These are phyloP conservation scores for Nesometra sesokonis DNA, from an alignment of 35 echinoderm and acorn worm genomes.

Conservation along the genomic window DNA sequence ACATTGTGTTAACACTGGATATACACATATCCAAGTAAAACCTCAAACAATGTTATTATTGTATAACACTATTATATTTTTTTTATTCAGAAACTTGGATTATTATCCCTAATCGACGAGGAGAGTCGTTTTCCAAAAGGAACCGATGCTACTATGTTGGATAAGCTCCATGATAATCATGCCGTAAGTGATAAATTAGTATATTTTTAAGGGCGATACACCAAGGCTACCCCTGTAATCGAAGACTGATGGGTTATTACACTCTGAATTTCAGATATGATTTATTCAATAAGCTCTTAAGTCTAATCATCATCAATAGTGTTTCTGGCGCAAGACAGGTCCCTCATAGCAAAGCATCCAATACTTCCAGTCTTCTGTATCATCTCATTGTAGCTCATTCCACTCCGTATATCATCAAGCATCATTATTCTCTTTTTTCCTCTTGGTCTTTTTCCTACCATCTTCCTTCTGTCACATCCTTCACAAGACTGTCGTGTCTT, in stretches of 20 bases:
- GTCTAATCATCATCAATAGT: neutral
- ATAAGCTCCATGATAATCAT: constrained; percentile 80
- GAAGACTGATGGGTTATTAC: too few relatives aligned
- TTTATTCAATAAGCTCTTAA: neutral
- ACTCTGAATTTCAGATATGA: too few relatives aligned
- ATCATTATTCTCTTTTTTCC: too few relatives aligned
- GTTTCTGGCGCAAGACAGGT: neutral
- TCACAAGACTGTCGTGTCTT: neutral
- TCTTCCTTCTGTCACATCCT: neutral
- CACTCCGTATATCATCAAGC: too few relatives aligned
- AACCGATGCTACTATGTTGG: constrained; percentile 79
- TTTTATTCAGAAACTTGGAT: constrained; percentile 84
- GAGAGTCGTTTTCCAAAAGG: constrained; percentile 94
- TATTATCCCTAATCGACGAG: constrained; percentile 81
- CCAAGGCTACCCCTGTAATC: too few relatives aligned
- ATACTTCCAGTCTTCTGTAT: neutral
- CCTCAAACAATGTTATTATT: neutral
- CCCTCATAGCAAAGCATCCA: neutral
- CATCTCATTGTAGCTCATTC: too few relatives aligned
- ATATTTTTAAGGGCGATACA: too few relatives aligned
- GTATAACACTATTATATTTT: neutral
- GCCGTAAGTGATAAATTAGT: constrained; percentile 57
- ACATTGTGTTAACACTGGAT: too few relatives aligned
- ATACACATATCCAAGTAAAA: too few relatives aligned
- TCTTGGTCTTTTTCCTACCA: too few relatives aligned